phyloP scores from a whole-genome alignment of 2,888 invertebrate species.

The Tortrix viridana region DNA sequence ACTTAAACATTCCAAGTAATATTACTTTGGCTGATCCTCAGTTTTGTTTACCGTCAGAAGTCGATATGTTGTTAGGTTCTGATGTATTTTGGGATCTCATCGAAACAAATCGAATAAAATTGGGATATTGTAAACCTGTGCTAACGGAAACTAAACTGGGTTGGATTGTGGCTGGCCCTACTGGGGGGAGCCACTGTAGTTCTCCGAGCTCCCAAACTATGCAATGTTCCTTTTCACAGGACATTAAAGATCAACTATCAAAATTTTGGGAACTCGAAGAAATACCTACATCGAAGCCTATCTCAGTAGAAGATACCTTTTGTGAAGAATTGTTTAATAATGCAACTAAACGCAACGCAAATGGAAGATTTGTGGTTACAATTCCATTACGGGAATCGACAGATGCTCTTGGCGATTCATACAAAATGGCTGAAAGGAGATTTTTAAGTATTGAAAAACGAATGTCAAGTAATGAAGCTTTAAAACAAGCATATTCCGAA shows the following conservation, averaged over 20 bases:
- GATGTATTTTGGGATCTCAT: constrained; percentile 40
- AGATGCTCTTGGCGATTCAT: constrained; percentile 33
- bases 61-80: constrained; percentile 37
- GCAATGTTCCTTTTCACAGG: constrained; percentile 16
- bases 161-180: constrained; percentile 39
- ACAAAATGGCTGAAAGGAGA: constrained; percentile 7
- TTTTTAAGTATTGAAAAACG: constrained; percentile 22
- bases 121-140: constrained; percentile 32
- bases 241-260: constrained; percentile 16
- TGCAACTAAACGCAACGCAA: constrained; percentile 31
- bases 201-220: not conserved
- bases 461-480: constrained; percentile 27
- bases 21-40: constrained; percentile 37
- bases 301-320: constrained; percentile 11
- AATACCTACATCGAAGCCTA: constrained; percentile 9
- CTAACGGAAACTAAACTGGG: constrained; percentile 36
- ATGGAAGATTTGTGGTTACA: constrained; percentile 40
- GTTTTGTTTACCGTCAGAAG: constrained; percentile 27
- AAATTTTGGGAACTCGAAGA: constrained; percentile 27
- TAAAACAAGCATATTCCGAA: constrained; percentile 27
- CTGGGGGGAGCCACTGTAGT: constrained; percentile 6
- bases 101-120: constrained; percentile 15
- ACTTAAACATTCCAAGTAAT: constrained; percentile 19
- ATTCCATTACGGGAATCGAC: constrained; percentile 39
- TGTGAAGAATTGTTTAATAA: constrained; percentile 20